Base-by-base conservation (phyloP, 2,113 vertebrate species). In the Aptenodytes forsteri region DNA sequence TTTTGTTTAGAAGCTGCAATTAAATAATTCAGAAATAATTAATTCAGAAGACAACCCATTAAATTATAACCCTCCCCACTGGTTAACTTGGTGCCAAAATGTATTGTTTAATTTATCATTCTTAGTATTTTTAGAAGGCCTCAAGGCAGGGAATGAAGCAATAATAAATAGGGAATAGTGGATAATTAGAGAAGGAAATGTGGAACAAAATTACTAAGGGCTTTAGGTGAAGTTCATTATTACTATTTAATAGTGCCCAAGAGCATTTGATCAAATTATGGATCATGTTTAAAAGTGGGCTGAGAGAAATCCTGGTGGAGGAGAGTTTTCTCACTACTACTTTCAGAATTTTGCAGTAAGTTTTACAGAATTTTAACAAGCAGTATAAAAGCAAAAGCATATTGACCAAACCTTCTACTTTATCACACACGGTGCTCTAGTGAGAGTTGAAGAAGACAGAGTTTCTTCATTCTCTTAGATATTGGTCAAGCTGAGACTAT, bases 181-280 rank as follows among this genome's bases (percentile, higher is more conserved):
- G 98, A 97, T 98, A 98, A 98, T 98, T 98, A 98, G 98, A 97
- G 97, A 97, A 98, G 97, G 98, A 98, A 98, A 98, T 97, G 98
- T 98, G 98, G 97, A 98, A 98, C 98, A 98, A 98, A 98, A 98
- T 98, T 98, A 98, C 97, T 98, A 98, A 98, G 98, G 98, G 98
- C 98, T 98, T 98, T 98, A 98, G 98, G 98, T 98, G 98, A 98
- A 98, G 98, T 98, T 98, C 98, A 98, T 98, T 98, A 98, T 98
- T 98, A 98, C 97, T 98, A 98, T 98, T 98, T 98, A 98, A 98
- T 98, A 98, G 98, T 98, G 98, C 98, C 98, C 98, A 97, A 97
- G 98, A 98, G 98, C 98, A 98, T 98, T 98, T 55, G 93, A 98
- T 98, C 98, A 98, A 98, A 98, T 98, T 98, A 98, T 97, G 97